Evolutionary conservation across 2,888 invertebrate genomes (phyloP).

Genomic region (Cataglyphis altisquamis): DNA sequence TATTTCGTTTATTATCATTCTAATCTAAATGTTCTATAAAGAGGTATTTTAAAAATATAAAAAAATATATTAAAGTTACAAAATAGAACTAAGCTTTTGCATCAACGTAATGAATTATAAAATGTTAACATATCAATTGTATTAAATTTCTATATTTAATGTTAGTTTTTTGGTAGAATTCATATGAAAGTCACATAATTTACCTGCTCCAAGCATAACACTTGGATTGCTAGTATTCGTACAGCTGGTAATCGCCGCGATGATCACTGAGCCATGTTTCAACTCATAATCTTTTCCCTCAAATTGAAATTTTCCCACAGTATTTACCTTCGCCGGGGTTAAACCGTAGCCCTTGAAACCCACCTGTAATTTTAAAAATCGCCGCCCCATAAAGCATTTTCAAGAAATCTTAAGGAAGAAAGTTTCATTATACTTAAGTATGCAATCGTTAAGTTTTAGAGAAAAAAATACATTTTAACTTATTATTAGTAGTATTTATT

Average conservation of each 20-base stretch:
- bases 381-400: neutral
- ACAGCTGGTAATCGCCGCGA: constrained; percentile 99
- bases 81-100: neutral
- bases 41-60: neutral
- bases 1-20: neutral
- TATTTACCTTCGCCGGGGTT: constrained; percentile 88
- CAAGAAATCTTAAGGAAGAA: neutral
- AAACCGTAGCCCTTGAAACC: constrained; percentile 97
- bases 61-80: neutral
- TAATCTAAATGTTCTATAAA: constrained; percentile 4
- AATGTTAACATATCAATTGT: neutral
- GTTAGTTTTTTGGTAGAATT: constrained; percentile 32
- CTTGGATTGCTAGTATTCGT: constrained; percentile 99
- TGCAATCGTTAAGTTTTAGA: neutral
- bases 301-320: constrained; percentile 92
- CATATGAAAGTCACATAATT: constrained; percentile 59
- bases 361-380: constrained; percentile 88
- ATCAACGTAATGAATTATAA: constrained; percentile 22
- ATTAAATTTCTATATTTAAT: neutral
- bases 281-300: constrained; percentile 93
- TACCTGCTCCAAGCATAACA: constrained; percentile 98
- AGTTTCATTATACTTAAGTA: neutral
- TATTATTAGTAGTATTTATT: neutral
- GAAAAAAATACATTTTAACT: neutral
- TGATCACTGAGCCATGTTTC: constrained; percentile 96